Conservation (phyloP, 2,113 vertebrate species). For the Rhinoderma darwinii region DNA sequence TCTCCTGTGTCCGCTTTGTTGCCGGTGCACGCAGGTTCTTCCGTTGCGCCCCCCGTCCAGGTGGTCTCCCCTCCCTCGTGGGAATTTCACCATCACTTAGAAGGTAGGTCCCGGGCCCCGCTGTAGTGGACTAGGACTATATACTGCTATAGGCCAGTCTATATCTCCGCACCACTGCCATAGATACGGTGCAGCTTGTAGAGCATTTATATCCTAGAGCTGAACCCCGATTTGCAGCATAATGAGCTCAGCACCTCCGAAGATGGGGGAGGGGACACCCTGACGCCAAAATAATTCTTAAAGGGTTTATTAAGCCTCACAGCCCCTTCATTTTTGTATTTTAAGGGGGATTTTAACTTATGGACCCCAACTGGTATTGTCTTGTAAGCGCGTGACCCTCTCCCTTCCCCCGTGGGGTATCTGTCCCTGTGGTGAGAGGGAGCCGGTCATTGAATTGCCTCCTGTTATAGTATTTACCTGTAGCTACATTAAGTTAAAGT, state of each 20-base stretch:
- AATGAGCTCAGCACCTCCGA: too few species aligned
- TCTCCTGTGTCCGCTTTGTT: slow-evolving; percentile 63
- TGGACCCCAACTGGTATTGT: background rate
- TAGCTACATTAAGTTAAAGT: too few species aligned
- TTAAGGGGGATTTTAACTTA: background rate
- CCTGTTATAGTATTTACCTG: background rate
- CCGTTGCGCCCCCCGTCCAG: slow-evolving; percentile 61
- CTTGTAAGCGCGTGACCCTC: too few species aligned
- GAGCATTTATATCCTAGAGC: background rate
- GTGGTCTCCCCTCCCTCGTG: slow-evolving; percentile 58
- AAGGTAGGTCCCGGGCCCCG: slow-evolving; percentile 70
- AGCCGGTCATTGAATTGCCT: background rate
- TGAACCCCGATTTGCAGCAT: background rate
- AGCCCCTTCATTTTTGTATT: background rate
- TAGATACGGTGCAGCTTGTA: background rate
- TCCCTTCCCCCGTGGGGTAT: too few species aligned
- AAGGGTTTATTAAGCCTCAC: background rate
- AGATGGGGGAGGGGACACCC: too few species aligned
- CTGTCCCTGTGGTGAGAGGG: too few species aligned
- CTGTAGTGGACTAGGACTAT: background rate
- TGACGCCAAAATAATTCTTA: background rate
- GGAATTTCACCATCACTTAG: slow-evolving; percentile 60
- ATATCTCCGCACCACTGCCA: background rate
- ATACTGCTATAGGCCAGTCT: too few species aligned
- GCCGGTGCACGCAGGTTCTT: slow-evolving; percentile 65